Evolutionary conservation across 2,888 invertebrate genomes (phyloP), one percentile per base, ranked within the genome.

Genomic region (Gryllus longicercus): DNA sequence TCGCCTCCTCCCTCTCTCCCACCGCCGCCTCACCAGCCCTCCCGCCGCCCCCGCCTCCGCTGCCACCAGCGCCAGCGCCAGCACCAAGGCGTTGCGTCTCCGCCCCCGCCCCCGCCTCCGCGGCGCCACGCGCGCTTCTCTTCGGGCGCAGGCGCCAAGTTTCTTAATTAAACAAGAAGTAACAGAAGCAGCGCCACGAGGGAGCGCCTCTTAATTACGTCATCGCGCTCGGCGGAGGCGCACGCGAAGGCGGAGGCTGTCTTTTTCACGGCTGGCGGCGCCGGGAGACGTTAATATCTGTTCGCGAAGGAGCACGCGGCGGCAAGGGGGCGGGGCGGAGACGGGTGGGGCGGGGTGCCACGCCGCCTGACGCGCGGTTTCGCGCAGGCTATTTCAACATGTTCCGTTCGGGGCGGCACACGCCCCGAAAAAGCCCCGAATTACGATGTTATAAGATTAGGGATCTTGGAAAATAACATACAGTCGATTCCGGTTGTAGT

Each of bases 81-180:
- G 38, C 38, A 1, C 8, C 8, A 38, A 38, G 38, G 38, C 38
- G 38, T 38, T 10, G 38, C 38, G 63, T 11, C 63, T 14, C n/a
- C n/a, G 63, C 3, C n/a, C 16, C 63, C 8, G 63, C 63, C n/a
- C 16, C 63, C n/a, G 16, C 63, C 4, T 16, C 63, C 63, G 63
- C n/a, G n/a, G 63, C 63, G 63, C n/a, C 63, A n/a, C n/a, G 16
- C n/a, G 63, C 14, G 16, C 63, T 11, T 14, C 63, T 63, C 63
- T n/a, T 63, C n/a, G 63, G n/a, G 16, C 4, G 63, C 63, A 63
- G 63, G 63, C 63, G 74, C 77, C 75, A 80, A 78, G 75, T 80
- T 80, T 80, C 78, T 80, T 80, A 80, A 80, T 80, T 80, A 80
- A 80, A 80, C 80, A 80, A 76, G 21, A 78, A 78, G 51, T 50